Conservation (phyloP, 1,140 invertebrate species). For the Trichoplusia ni region DNA sequence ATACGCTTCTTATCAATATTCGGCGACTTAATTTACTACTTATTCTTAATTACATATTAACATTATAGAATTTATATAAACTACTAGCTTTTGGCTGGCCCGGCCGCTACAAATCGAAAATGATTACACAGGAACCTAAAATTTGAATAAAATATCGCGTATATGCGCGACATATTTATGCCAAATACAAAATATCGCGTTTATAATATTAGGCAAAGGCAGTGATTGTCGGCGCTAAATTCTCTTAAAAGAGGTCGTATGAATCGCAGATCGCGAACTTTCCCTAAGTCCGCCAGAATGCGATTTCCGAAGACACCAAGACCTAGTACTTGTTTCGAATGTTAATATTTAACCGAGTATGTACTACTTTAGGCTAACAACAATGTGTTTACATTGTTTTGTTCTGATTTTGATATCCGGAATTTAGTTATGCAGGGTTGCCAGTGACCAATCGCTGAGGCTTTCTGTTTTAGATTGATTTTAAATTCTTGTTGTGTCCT, state of each 20-base stretch:
- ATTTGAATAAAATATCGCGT: no score
- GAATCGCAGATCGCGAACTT: conserved; percentile 28
- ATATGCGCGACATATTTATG: no score
- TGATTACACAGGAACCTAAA: no score
- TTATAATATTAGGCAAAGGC: not conserved
- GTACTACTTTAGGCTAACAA: conserved; percentile 7
- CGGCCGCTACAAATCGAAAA: no score
- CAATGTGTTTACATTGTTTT: conserved; percentile 1
- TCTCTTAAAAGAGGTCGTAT: conserved; percentile 8
- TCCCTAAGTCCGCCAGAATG: conserved; percentile 27
- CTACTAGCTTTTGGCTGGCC: no score
- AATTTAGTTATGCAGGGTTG: not conserved
- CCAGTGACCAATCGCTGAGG: not conserved
- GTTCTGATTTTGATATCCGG: conserved; percentile 7
- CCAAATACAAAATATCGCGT: not conserved
- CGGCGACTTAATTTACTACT: no score
- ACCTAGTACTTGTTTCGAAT: conserved; percentile 28
- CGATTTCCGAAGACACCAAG: conserved; percentile 1
- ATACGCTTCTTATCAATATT: no score
- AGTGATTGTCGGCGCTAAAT: conserved; percentile 18
- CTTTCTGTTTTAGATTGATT: not conserved
- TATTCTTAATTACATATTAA: no score
- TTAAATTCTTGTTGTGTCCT: not conserved
- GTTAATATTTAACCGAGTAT: conserved; percentile 25
- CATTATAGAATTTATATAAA: no score